Evolutionary conservation across 1,140 invertebrate species (phyloP).

Genomic region (Glossosoma conforme): DNA sequence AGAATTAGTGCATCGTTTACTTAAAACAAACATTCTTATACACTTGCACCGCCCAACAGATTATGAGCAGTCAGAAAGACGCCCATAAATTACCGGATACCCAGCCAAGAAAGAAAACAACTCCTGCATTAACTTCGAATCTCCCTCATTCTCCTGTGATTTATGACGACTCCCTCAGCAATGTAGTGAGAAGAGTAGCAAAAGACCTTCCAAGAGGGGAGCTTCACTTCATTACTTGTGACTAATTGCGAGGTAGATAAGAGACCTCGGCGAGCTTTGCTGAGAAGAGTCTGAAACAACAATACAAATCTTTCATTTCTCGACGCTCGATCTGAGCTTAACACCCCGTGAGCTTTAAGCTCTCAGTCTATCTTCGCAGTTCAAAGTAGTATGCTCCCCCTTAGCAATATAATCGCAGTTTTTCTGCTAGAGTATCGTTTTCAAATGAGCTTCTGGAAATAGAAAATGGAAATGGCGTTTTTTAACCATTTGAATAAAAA

Average conservation of each 20-base stretch:
- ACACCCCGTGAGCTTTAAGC: no score
- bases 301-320: slow-evolving; percentile 24
- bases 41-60: slow-evolving; percentile 1
- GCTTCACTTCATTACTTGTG: slow-evolving; percentile 26
- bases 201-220: background rate
- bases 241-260: slow-evolving; percentile 28
- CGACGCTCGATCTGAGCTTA: slow-evolving; percentile 13
- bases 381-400: no score
- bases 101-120: slow-evolving; percentile 25
- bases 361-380: no score
- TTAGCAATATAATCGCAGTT: no score
- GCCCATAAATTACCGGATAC: slow-evolving; percentile 25
- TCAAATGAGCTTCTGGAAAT: no score
- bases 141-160: slow-evolving; percentile 20
- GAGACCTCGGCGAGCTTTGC: slow-evolving; percentile 4
- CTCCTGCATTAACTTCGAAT: slow-evolving; percentile 19
- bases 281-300: slow-evolving; percentile 5
- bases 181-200: no score
- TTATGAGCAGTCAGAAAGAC: slow-evolving; percentile 24
- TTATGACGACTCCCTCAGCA: no score
- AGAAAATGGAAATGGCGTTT: no score
- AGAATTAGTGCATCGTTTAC: no score
- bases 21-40: no score
- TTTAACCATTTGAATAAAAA: no score
- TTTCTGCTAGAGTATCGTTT: no score